These are phyloP conservation scores for Actinernus sp. DNA, from an alignment of 92 coral and sea anemone species.

Conservation along the genomic window DNA sequence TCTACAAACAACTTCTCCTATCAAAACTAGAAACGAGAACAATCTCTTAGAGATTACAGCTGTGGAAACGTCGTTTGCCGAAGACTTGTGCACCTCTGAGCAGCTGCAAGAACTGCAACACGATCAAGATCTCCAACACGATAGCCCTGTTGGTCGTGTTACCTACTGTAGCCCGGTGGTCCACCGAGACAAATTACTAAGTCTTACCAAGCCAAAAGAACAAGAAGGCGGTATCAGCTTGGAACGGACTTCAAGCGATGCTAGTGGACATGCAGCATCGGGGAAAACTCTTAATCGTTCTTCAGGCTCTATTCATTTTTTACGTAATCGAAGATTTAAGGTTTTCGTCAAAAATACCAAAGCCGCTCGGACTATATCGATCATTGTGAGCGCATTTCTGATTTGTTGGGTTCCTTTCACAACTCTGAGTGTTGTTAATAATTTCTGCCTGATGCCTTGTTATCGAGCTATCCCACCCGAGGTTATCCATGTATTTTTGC, in stretches of 20 bases:
- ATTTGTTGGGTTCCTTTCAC: slow-evolving; percentile 69
- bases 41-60: too few species aligned
- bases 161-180: too few species aligned
- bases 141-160: neutral
- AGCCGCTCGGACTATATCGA: slow-evolving; percentile 68
- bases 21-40: too few species aligned
- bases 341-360: slow-evolving; percentile 36
- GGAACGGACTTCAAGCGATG: neutral
- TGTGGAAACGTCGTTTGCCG: too few species aligned
- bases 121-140: neutral
- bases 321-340: slow-evolving; percentile 21
- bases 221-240: too few species aligned
- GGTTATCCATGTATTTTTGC: slow-evolving; percentile 10
- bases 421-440: slow-evolving; percentile 37
- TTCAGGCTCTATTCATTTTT: neutral
- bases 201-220: too few species aligned
- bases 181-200: too few species aligned
- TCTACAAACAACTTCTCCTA: too few species aligned
- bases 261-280: neutral
- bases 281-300: neutral
- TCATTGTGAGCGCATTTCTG: slow-evolving; percentile 59
- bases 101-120: too few species aligned
- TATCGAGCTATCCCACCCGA: neutral
- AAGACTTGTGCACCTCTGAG: too few species aligned
- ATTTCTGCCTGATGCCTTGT: slow-evolving; percentile 27